Base-by-base conservation (phyloP, 2,888 invertebrate genomes). In the Caenorhabditis sp. region DNA sequence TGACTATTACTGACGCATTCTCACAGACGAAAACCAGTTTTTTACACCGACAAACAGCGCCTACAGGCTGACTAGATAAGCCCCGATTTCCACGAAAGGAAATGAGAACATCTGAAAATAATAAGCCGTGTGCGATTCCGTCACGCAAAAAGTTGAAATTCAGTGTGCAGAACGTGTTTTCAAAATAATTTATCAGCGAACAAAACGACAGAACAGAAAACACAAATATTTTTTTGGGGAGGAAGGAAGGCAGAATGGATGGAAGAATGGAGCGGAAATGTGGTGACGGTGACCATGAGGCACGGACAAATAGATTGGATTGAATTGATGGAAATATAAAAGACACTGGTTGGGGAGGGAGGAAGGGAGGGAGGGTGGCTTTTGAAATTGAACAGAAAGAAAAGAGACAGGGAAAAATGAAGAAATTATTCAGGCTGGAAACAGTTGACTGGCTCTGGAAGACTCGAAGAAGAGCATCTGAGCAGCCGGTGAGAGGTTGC, bases 401-500 rank as follows among this genome's bases (percentile, higher is more conserved):
- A 22, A 39, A 56, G 24, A 45, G 30, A 35, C n/a, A 41, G 15
- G 7, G 22, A 35, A 61, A 15, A 39, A 46, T 2, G 17, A 59
- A 39, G 26, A 61, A 11, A n/a, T 45, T 15, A 48, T 35, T 61
- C 13, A 75, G 8, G 76, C 58, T 13, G 59, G 65, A n/a, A 76
- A 76, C 4, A 76, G 59, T 41, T 76, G 76, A 26, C 62, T 71
- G 26, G 68, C 65, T 24, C 76, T 52, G 8, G 70, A 48, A 2
- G 76, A 59, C 17, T 76, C 76, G 22, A 71, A 70, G 41, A 70
- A 70, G 35, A 65, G 63, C 55, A 63, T 39, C 15, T 58, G 76
- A 13, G 66, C 61, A 15, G 66, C 53, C 1, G 61, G 63, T 7
- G 74, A 61, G 13, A 65, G 53, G 45, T 68, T 68, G n/a, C 56